These are phyloP conservation scores for Zaprionus ornatus DNA, from an alignment of 1,140 invertebrate genomes.

Conservation along the genomic window DNA sequence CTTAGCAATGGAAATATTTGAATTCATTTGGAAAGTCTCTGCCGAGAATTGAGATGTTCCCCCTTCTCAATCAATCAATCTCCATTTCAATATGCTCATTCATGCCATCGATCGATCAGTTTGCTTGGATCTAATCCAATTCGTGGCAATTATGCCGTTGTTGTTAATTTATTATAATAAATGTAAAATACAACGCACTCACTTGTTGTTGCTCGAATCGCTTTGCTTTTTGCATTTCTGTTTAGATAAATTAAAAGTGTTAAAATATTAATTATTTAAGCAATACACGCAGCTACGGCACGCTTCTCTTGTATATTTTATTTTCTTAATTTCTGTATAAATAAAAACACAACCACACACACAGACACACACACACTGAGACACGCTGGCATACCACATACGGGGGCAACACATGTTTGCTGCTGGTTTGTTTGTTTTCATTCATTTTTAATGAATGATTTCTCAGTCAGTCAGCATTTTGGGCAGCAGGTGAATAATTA, in stretches of 20 bases:
- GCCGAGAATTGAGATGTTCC: not conserved
- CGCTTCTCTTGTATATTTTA: conserved; percentile 80
- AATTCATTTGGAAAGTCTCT: not conserved
- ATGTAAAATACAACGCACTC: conserved; percentile 72
- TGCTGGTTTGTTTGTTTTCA: conserved; percentile 75
- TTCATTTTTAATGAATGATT: conserved; percentile 74
- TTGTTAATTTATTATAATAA: conserved; percentile 80
- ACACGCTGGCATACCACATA: conserved; percentile 9
- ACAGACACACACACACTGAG: conserved; percentile 10
- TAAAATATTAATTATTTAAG: conserved; percentile 83
- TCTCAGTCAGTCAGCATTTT: conserved; percentile 55
- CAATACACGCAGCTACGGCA: conserved; percentile 77
- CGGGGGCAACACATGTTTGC: conserved; percentile 69
- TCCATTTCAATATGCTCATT: conserved; percentile 1
- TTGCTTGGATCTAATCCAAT: conserved; percentile 60
- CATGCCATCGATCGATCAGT: conserved; percentile 34
- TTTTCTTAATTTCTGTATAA: conserved; percentile 63
- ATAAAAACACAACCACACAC: conserved; percentile 25
- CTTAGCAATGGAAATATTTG: not conserved
- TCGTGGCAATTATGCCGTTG: conserved; percentile 74
- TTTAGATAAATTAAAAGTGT: conserved; percentile 70
- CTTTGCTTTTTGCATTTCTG: conserved; percentile 24
- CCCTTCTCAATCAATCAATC: conserved; percentile 54
- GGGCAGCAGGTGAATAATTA: conserved; percentile 76
- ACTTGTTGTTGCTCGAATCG: conserved; percentile 45